Percentiles rank a stretch among this genome's conserved stretches.
Evolutionary conservation across 2,113 vertebrate species (phyloP).

Genomic region (Pardalotus punctatus): DNA sequence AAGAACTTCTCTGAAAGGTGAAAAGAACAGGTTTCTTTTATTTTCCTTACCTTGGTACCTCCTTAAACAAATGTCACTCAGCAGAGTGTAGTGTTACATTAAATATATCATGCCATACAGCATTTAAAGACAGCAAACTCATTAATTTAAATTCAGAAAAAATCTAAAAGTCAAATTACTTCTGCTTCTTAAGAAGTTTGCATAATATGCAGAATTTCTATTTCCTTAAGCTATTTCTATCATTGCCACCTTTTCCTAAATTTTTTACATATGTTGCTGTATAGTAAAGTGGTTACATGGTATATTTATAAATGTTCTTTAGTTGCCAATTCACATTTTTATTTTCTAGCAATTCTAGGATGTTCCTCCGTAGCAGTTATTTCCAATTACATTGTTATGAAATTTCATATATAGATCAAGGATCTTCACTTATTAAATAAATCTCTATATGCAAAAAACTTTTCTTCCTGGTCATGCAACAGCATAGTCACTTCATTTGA

Average conservation of each 20-base stretch:
- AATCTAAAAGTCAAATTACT: neutral
- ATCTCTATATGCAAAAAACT: neutral
- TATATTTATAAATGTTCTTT: neutral
- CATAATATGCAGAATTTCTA: neutral
- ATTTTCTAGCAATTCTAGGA: neutral
- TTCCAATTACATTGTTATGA: neutral
- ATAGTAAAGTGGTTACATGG: neutral
- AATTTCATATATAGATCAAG: neutral
- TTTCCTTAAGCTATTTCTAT: neutral
- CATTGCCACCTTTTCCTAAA: neutral
- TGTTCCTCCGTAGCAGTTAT: neutral
- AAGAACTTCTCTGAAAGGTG: neutral
- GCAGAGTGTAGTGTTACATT: neutral
- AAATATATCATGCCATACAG: neutral
- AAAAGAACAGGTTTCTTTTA: neutral
- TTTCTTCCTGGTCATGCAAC: neutral
- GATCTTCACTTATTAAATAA: neutral
- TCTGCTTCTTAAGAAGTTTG: neutral
- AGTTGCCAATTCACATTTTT: neutral
- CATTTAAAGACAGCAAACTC: neutral
- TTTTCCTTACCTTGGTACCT: neutral
- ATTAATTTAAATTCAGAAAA: neutral
- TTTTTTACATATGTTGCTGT: neutral
- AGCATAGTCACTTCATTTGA: neutral
- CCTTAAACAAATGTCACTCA: neutral